Evolutionary conservation across 2,113 vertebrate species (phyloP).

Genomic region (Cyphomyrus discorhynchus): DNA sequence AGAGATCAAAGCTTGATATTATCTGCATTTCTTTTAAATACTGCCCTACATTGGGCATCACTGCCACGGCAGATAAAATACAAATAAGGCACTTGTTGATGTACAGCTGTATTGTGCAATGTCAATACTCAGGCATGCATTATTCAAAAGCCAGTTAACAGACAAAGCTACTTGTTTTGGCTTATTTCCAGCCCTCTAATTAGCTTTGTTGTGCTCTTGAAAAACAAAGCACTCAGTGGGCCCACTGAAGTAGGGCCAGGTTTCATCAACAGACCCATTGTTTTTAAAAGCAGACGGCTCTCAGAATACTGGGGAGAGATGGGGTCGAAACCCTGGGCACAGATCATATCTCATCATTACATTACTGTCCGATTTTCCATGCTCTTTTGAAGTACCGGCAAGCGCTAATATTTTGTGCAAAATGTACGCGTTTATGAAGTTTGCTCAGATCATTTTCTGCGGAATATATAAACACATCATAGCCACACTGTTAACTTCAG

Average conservation of each 20-base stretch:
- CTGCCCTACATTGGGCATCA: background rate
- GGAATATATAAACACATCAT: background rate
- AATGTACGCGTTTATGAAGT: constrained; percentile 57
- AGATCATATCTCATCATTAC: constrained; percentile 48
- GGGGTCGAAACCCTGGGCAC: constrained; percentile 33
- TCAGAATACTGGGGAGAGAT: constrained; percentile 27
- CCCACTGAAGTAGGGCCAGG: constrained; percentile 49
- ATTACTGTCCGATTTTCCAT: background rate
- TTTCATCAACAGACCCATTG: constrained; percentile 41
- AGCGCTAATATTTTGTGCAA: constrained; percentile 35
- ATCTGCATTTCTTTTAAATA: background rate
- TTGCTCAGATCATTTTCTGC: constrained; percentile 26
- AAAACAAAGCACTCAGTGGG: constrained; percentile 56
- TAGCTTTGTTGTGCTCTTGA: constrained; percentile 62
- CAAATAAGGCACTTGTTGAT: constrained; percentile 46
- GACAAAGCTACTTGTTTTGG: constrained; percentile 56
- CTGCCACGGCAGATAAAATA: constrained; percentile 18
- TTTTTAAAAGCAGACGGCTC: constrained; percentile 41
- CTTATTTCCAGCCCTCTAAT: constrained; percentile 62
- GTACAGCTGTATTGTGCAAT: constrained; percentile 40
- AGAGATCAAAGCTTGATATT: background rate
- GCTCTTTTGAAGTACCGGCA: constrained; percentile 34
- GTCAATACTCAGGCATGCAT: constrained; percentile 54
- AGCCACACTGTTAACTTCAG: background rate
- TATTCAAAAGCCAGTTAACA: constrained; percentile 59